Percentiles rank a stretch among this genome's conserved stretches.
Evolutionary conservation across 2,888 invertebrate genomes (phyloP).

Genomic region (Drosophila mettleri): DNA sequence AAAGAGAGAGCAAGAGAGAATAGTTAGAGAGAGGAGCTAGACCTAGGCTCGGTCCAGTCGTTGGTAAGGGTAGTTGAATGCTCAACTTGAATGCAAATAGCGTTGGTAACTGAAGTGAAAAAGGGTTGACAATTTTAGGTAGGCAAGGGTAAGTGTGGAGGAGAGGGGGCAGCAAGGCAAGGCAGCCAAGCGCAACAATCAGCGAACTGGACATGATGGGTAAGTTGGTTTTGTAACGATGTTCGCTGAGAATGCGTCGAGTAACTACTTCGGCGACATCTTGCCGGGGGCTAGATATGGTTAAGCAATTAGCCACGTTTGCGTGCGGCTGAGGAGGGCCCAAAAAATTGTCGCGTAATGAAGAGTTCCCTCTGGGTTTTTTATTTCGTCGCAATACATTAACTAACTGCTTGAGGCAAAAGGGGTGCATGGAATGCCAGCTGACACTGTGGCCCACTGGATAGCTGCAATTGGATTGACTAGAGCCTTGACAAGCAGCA

Average conservation of each 20-base stretch:
- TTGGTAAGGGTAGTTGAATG: conserved; percentile 29
- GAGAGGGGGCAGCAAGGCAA: conserved; percentile 3
- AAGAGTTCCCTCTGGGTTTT: conserved; percentile 6
- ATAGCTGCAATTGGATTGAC: conserved; percentile 33
- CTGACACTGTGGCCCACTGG: conserved; percentile 43
- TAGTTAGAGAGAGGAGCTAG: conserved; percentile 7
- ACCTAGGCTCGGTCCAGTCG: conserved; percentile 17
- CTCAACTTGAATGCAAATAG: conserved; percentile 60
- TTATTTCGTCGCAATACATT: conserved; percentile 37
- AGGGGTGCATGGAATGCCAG: conserved; percentile 36
- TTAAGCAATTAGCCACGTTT: conserved; percentile 56
- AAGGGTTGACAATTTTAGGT: conserved; percentile 56
- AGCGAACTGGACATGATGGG: conserved; percentile 76
- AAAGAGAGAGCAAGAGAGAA: no score
- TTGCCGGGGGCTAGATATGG: conserved; percentile 35
- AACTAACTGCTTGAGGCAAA: conserved; percentile 34
- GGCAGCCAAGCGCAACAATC: conserved; percentile 73
- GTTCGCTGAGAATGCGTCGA: conserved; percentile 36
- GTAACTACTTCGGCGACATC: conserved; percentile 41
- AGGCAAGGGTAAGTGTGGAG: neutral
- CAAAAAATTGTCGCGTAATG: conserved; percentile 34
- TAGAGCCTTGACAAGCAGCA: conserved; percentile 48
- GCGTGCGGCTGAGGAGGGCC: conserved; percentile 23
- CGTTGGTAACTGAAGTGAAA: conserved; percentile 57
- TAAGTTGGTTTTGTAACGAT: conserved; percentile 46